These are phyloP conservation scores for Julus scanicus DNA, from an alignment of 2,888 invertebrate genomes.

Conservation along the genomic window DNA sequence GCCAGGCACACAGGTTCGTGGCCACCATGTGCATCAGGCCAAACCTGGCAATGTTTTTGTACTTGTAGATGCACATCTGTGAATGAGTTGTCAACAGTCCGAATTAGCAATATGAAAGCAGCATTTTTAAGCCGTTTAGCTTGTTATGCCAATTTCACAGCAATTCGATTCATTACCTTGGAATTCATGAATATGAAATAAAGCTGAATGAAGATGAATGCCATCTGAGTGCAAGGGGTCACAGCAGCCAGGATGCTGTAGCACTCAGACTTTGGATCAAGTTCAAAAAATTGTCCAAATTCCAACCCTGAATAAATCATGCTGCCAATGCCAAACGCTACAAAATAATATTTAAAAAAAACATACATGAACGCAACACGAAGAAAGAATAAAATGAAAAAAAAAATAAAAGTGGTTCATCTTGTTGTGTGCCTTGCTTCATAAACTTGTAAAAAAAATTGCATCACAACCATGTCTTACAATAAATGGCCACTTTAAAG, in stretches of 20 bases:
- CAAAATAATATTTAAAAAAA: constrained; percentile 62
- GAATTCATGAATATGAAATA: constrained; percentile 98
- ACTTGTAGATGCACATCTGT: constrained; percentile 81
- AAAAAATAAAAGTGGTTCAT: no score
- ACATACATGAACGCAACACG: background rate
- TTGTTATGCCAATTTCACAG: background rate
- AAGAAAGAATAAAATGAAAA: background rate
- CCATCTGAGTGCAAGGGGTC: constrained; percentile 91
- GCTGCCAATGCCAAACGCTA: constrained; percentile 95
- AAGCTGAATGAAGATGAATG: constrained; percentile 97
- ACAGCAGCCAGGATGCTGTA: constrained; percentile 89
- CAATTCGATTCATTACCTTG: constrained; percentile 73
- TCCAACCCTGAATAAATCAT: constrained; percentile 97
- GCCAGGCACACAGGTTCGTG: constrained; percentile 96
- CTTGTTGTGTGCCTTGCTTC: no score
- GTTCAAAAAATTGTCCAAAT: constrained; percentile 94
- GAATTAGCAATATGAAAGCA: background rate
- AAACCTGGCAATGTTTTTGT: constrained; percentile 80
- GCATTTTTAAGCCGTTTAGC: background rate
- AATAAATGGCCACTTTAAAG: background rate
- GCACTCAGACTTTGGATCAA: constrained; percentile 79
- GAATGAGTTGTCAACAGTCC: background rate
- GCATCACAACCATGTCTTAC: background rate
- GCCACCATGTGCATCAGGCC: constrained; percentile 99
- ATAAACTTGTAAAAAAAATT: no score